These are phyloP conservation scores for Meleagris gallopavo DNA, from an alignment of 2,113 vertebrate species.

Conservation along the genomic window DNA sequence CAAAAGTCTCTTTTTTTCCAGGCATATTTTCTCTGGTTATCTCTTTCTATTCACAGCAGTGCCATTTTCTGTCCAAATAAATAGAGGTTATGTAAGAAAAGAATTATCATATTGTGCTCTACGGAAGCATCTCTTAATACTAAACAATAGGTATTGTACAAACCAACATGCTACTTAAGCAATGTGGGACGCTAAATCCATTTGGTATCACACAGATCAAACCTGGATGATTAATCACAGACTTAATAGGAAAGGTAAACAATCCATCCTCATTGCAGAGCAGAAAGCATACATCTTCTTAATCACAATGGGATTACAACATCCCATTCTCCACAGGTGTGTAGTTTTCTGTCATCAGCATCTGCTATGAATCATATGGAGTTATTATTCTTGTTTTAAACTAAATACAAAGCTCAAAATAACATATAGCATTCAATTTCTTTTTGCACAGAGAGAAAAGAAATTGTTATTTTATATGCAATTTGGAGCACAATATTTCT, in stretches of 20 bases:
- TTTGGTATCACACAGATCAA: conserved; percentile 59
- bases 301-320: conserved; percentile 74
- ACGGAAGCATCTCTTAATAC: neutral
- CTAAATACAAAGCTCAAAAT: conserved; percentile 72
- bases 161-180: neutral
- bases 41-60: conserved; percentile 15
- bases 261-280: conserved; percentile 56
- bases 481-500: conserved; percentile 68
- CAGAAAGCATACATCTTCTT: conserved; percentile 59
- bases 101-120: neutral
- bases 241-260: conserved; percentile 74
- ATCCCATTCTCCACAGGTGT: conserved; percentile 74
- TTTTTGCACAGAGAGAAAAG: conserved; percentile 50
- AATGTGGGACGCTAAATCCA: conserved; percentile 38
- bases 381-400: conserved; percentile 73
- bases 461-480: conserved; percentile 52
- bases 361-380: conserved; percentile 74
- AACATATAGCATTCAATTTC: conserved; percentile 40
- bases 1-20: neutral
- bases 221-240: conserved; percentile 73
- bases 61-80: conserved; percentile 34
- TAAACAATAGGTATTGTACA: neutral
- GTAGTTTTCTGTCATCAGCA: conserved; percentile 67
- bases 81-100: conserved; percentile 37
- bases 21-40: neutral